Base-by-base conservation (phyloP, 2,888 invertebrate genomes). In the Villa cingulata region DNA sequence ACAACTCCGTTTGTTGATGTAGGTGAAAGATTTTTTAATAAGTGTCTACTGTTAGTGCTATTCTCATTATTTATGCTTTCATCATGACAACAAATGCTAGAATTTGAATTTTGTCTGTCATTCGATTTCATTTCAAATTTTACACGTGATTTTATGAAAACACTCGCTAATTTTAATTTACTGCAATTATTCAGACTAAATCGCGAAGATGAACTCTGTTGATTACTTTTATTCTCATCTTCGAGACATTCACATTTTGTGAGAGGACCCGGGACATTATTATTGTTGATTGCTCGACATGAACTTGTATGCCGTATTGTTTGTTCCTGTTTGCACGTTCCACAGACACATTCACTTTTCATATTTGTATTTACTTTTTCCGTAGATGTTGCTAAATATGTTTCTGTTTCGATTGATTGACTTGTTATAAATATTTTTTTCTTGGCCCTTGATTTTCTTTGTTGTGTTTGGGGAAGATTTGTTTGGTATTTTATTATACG, bases 261-360 rank as follows among this genome's bases (percentile, higher is more conserved):
- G 37, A 51, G 53, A 41, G 53, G 52, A 20, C 48, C 49, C 29
- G 51, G 57, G 51, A 45, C 49, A 55, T 59, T 63, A 51, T 58
- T 62, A 51, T 83, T 84, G 68, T 84, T 84, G 50, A 78, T 76
- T 4, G 77, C 76, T 37, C 83, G 74, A 60, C 84, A 85, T 41
- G 77, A 72, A 53, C 74, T 76, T 48, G 82, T 80, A 62, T 85
- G 85, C 55, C 80, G 75, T 53, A 79, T 80, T 34, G 75, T 74
- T 53, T 81, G 70, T 55, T 78, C 72, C 56, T 79, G 78, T 58
- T 78, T 78, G 67, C 84, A 85, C 38, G 80, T 80, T 10, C 77
- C 75, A 64, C 84, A 84, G 69, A 64, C 56, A 64, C 62, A 61
- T 65, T 71, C 61, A 46, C 46, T 43, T 51, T 55, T 32, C 9